phyloP scores from a whole-genome alignment of 2,888 invertebrate species.

The Drosophila histrio region DNA sequence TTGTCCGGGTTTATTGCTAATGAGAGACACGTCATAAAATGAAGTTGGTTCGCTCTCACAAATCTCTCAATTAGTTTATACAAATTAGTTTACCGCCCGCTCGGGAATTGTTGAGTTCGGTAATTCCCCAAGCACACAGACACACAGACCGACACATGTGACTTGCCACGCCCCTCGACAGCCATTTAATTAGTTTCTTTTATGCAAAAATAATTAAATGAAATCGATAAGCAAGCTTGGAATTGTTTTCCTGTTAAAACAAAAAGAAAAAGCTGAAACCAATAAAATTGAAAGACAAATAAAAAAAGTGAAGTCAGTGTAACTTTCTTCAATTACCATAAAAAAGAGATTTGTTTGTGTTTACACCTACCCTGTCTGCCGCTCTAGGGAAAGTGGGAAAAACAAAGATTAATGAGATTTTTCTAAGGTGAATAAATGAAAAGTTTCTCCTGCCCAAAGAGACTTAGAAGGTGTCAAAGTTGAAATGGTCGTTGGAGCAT shows the following conservation, averaged over 20 bases:
- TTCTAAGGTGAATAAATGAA: slow-evolving; percentile 24
- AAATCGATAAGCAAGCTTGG: slow-evolving; percentile 62
- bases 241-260: slow-evolving; percentile 8
- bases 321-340: slow-evolving; percentile 77
- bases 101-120: slow-evolving; percentile 48
- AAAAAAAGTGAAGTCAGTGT: slow-evolving; percentile 46
- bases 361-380: slow-evolving; percentile 49
- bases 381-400: background rate
- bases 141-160: background rate
- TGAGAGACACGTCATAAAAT: slow-evolving; percentile 73
- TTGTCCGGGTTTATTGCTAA: slow-evolving; percentile 68
- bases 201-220: slow-evolving; percentile 68
- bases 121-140: slow-evolving; percentile 36
- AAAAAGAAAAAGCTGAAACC: slow-evolving; percentile 20
- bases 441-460: slow-evolving; percentile 21
- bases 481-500: slow-evolving; percentile 51
- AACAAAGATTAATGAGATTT: slow-evolving; percentile 73
- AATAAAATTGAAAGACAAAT: slow-evolving; percentile 28
- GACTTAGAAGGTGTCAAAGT: slow-evolving; percentile 69
- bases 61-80: slow-evolving; percentile 75
- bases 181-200: slow-evolving; percentile 43
- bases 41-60: slow-evolving; percentile 39
- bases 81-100: slow-evolving; percentile 77
- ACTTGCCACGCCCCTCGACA: slow-evolving; percentile 6
- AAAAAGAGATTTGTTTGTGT: slow-evolving; percentile 80